phyloP scores from a whole-genome alignment of 2,797 vertebrate species.

The Leptodactylus fallax region DNA sequence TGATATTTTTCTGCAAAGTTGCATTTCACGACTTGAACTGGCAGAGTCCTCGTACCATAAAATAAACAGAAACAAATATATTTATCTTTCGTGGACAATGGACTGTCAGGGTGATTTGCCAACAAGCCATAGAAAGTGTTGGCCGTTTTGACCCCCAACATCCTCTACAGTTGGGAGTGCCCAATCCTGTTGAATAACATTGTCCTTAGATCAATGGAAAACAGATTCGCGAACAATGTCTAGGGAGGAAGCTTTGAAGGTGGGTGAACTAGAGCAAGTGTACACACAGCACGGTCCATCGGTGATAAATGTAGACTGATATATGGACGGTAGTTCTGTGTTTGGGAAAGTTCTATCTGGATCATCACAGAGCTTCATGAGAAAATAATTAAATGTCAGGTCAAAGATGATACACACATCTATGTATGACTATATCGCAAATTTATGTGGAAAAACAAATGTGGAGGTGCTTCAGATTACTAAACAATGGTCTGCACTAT shows the following conservation, averaged over 20 bases:
- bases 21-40: background rate
- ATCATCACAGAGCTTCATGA: constrained; percentile 6
- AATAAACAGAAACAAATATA: constrained; percentile 48
- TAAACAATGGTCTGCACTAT: background rate
- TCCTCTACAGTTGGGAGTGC: constrained; percentile 62
- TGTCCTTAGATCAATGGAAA: constrained; percentile 72
- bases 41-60: background rate
- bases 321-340: constrained; percentile 1
- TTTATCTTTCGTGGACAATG: constrained; percentile 47
- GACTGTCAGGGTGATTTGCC: constrained; percentile 49
- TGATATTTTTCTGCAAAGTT: constrained; percentile 12
- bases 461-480: background rate
- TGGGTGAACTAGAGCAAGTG: constrained; percentile 26
- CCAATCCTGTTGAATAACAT: constrained; percentile 72
- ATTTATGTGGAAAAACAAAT: background rate
- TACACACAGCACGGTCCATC: constrained; percentile 11
- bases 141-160: constrained; percentile 42
- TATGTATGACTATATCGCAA: background rate
- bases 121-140: constrained; percentile 52
- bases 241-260: constrained; percentile 68
- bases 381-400: background rate
- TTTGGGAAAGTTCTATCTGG: constrained; percentile 21
- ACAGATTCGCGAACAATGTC: constrained; percentile 75
- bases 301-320: constrained; percentile 35
- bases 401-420: background rate